phyloP scores from a whole-genome alignment of 2,797 vertebrate genomes.

The Onychomys leucogaster region DNA sequence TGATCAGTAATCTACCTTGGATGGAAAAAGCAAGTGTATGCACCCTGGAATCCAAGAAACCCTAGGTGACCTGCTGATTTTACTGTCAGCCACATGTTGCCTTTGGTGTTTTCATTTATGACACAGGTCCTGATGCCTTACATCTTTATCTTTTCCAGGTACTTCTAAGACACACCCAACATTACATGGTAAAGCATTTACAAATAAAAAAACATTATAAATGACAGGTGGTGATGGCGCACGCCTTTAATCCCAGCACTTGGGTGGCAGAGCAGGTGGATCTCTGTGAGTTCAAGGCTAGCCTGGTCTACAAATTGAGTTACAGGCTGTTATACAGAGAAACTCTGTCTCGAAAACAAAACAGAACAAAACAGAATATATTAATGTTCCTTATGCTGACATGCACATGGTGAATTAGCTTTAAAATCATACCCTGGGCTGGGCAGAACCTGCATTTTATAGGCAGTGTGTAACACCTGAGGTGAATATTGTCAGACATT shows the following conservation, averaged over 20 bases:
- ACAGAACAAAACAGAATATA: neutral
- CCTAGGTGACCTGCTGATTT: neutral
- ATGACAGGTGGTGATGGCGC: too few relatives aligned
- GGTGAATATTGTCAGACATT: neutral
- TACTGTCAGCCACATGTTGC: neutral
- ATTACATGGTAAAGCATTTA: neutral
- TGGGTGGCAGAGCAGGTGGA: too few relatives aligned
- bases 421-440: neutral
- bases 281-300: too few relatives aligned
- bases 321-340: too few relatives aligned
- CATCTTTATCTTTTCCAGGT: slow-evolving; percentile 9
- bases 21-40: neutral
- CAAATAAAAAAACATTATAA: neutral
- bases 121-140: neutral
- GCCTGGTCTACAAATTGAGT: too few relatives aligned
- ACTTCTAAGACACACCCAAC: slow-evolving; percentile 25
- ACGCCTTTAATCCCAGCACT: too few relatives aligned
- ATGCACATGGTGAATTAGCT: neutral
- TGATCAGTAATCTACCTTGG: neutral
- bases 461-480: neutral
- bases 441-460: neutral
- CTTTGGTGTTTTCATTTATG: neutral
- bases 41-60: neutral
- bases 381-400: neutral
- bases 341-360: too few relatives aligned